Evolutionary conservation across 2,888 invertebrate species (phyloP), one percentile per base, ranked within the genome.

Genomic region (Amblyjoppa proteus): DNA sequence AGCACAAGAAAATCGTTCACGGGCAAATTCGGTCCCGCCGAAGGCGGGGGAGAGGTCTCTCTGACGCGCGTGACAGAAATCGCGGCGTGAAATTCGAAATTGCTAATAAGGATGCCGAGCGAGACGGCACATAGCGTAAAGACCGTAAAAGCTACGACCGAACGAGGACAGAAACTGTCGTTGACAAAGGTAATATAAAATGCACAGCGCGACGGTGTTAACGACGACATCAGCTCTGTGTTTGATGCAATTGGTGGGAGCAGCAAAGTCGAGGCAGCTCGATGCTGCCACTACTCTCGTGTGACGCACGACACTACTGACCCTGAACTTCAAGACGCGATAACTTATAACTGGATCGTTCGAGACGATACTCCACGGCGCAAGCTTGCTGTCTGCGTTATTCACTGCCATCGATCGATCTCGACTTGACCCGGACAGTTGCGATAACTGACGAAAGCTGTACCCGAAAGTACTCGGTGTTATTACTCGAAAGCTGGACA

Each of bases 321-420:
- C 88, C 88, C 85, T 88, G 88, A 88, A 88, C 88, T 88, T 88
- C 85, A 88, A 87, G 86, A 86, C 84, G 88, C 83, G 87, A 88
- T 88, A 88, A 88, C 86, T 88, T 84, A 85, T 80, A 87, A 81
- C 84, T 82, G 85, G 74, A 85, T 80, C 85, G 82, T 49, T 82
- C 68, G 64, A 82, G 82, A 82, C 82, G 82, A 81, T 82, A 80
- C 79, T 68, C 75, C 75, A 76, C 64, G 81, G 38, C 69, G 69
- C 41, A 45, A 51, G 11, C 16, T 75, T 51, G 11, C 31, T 25
- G 53, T n/a, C 34, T 56, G 28, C 31, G 28, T 61, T 9, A 28
- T 58, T 38, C 45, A 49, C 25, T 20, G 28, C 28, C 58, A 28
- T 13, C 75, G 41, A 75, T 75, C 75, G 75, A 75, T 75, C 61